These are phyloP conservation scores for Clostera curtula DNA, from an alignment of 2,888 invertebrate genomes.

Conservation along the genomic window DNA sequence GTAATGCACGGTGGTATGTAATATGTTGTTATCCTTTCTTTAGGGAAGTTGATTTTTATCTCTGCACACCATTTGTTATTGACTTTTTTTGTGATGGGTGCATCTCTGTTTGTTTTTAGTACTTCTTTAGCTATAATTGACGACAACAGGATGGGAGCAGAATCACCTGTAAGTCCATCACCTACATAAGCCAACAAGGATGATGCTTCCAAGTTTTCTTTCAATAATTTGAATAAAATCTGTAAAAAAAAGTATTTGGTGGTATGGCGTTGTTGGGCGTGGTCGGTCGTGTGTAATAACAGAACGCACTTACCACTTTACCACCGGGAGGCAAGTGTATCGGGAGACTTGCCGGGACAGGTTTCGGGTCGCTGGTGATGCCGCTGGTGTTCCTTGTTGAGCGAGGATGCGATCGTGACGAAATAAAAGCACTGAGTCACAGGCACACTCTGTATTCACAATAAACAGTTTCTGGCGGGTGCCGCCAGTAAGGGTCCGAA, in stretches of 20 bases:
- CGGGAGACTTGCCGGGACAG: no score
- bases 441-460: no score
- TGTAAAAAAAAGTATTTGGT: neutral
- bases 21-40: conserved; percentile 3
- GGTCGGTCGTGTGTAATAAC: no score
- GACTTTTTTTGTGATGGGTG: neutral
- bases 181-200: neutral
- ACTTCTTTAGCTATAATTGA: conserved; percentile 3
- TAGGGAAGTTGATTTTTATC: conserved; percentile 3
- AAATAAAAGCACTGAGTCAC: no score
- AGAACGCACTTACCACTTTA: no score
- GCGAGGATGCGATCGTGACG: no score
- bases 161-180: neutral
- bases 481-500: no score
- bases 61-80: conserved; percentile 1
- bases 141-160: conserved; percentile 1
- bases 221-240: neutral
- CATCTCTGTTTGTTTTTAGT: neutral
- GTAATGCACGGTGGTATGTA: conserved; percentile 5
- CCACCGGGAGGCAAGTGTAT: no score
- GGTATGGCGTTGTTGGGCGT: no score
- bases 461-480: no score
- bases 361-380: no score
- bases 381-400: no score
- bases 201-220: neutral